phyloP scores from a whole-genome alignment of 2,888 invertebrate species.

The Noctua janthina region DNA sequence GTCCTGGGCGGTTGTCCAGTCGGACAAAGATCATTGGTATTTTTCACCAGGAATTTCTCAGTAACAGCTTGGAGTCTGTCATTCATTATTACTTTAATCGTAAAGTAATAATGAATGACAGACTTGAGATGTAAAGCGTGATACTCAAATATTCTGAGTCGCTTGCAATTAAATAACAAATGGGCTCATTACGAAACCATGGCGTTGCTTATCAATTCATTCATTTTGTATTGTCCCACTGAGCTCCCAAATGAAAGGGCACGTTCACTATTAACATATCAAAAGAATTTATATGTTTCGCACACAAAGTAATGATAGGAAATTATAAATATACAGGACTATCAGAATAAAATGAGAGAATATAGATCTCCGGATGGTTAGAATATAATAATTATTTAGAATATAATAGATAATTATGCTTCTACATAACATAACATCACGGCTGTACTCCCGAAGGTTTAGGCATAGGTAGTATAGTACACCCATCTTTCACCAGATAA shows the following conservation, averaged over 20 bases:
- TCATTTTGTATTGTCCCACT: conserved; percentile 10
- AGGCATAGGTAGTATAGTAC: neutral
- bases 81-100: neutral
- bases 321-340: conserved; percentile 7
- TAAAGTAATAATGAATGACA: too few relatives aligned
- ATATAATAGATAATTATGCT: neutral
- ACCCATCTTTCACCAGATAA: neutral
- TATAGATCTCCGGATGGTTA: neutral
- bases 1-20: neutral
- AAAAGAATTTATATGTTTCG: conserved; percentile 14
- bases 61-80: neutral
- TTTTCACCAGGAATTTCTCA: neutral
- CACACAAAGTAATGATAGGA: conserved; percentile 12
- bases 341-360: neutral
- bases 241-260: conserved; percentile 6
- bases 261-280: conserved; percentile 37
- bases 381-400: neutral
- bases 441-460: neutral
- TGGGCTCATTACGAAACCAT: conserved; percentile 15
- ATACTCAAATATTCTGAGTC: neutral
- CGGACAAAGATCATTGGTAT: neutral
- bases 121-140: neutral
- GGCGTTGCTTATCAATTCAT: conserved; percentile 23
- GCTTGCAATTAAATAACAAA: conserved; percentile 22
- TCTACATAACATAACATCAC: neutral